These are phyloP conservation scores for Arctocebus calabarensis DNA, from an alignment of 2,797 vertebrate genomes.

Conservation along the genomic window DNA sequence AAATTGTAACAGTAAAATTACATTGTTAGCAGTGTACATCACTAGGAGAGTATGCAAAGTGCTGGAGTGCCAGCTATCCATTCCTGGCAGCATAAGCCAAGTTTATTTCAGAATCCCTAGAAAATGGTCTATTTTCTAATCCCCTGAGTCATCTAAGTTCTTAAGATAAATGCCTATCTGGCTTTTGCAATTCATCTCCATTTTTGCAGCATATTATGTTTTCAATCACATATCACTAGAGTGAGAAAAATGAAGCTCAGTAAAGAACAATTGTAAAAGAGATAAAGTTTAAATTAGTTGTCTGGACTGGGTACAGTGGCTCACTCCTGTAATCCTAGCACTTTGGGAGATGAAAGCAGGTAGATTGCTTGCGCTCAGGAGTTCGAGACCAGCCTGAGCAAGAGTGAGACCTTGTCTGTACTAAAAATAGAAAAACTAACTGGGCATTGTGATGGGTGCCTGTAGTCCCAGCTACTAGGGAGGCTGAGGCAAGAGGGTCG, in stretches of 20 bases:
- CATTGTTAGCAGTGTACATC: background rate
- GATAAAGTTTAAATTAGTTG: background rate
- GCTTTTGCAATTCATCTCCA: background rate
- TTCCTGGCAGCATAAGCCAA: background rate
- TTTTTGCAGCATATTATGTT: background rate
- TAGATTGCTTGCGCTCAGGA: too few species aligned
- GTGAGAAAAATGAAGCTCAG: background rate
- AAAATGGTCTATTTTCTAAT: constrained; percentile 44
- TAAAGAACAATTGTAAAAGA: background rate
- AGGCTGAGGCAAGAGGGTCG: too few species aligned
- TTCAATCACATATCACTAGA: background rate
- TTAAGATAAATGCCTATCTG: constrained; percentile 34
- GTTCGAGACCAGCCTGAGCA: too few species aligned
- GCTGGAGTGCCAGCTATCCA: background rate
- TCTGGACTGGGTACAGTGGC: background rate
- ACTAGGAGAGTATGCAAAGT: background rate
- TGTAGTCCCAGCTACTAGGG: too few species aligned
- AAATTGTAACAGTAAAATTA: background rate
- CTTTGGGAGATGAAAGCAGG: too few species aligned
- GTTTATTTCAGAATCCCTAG: background rate
- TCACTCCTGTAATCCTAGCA: too few species aligned
- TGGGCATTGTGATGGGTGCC: too few species aligned
- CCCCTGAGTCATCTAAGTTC: background rate
- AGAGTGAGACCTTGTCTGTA: too few species aligned
- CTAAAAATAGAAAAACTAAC: too few species aligned